Evolutionary conservation across 1,140 invertebrate genomes (phyloP), one percentile per base, ranked within the genome.

Genomic region (Orussus abietinus): DNA sequence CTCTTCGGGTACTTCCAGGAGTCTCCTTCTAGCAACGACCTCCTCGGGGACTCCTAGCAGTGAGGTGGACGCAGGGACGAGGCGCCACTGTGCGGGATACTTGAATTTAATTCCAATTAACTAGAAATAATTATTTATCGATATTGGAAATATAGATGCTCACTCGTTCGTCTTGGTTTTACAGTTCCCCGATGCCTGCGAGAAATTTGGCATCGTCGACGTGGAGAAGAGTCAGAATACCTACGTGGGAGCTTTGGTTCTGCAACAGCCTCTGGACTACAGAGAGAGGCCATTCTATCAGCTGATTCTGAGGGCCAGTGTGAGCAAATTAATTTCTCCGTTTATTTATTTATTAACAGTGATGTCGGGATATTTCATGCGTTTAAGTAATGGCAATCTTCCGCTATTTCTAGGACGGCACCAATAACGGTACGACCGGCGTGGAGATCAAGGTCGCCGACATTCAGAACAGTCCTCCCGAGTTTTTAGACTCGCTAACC

Each of bases 391-490:
- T 20, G 29, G 18, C 29, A 19, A 30, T 14, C 21, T 13, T 48
- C 28, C 31, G 51, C 51, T 55, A 50, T 45, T 40, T n/a, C 33
- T 51, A 90, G 87, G 90, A 94, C 68, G 91, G 90, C 0, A 74
- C 75, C 4, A 81, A 88, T 51, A 82, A 81, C 43, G 82, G 80
- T 1, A 82, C 79, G 1, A 82, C 85, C 0, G 80, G 76, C 7
- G 81, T 92, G 5, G 82, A 85, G 59, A 81, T 92, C 12, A 82
- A 82, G 44, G 82, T 94, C 1, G 76, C 80, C 30, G 90, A 94
- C 63, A 80, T 90, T 9, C 88, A 90, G 69, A 88, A 91, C 59
- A 83, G 80, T 15, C 86, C 88, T 1, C 90, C 90, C 0, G 79
- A 85, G 22, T 93, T 93, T 69, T 77, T 82, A 17, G 87, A 88